Percentiles rank a stretch among this genome's conserved stretches.
Evolutionary conservation across 2,888 invertebrate species (phyloP).

Genomic region (Copidosoma aretas): DNA sequence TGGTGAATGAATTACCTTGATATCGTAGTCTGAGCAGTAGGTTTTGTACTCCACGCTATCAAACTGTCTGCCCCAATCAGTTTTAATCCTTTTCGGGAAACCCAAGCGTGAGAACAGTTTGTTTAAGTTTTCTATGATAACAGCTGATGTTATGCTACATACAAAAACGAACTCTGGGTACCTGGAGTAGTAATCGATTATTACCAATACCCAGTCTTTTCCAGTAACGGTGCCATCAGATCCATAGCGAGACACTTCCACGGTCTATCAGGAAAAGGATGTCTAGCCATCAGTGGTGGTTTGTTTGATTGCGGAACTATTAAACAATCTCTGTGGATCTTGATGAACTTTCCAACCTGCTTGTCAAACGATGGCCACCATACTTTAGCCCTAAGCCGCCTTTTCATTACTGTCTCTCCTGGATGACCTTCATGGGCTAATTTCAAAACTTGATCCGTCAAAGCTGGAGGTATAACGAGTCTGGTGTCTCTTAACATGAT

Average conservation of each 20-base stretch:
- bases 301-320: not conserved
- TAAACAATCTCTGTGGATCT: conserved; percentile 3
- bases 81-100: not conserved
- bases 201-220: conserved; percentile 32
- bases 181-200: conserved; percentile 45
- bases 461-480: conserved; percentile 3
- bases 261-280: conserved; percentile 8
- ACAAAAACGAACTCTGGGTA: conserved; percentile 35
- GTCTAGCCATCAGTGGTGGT: conserved; percentile 17
- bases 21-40: not conserved
- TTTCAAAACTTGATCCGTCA: conserved; percentile 34
- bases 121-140: conserved; percentile 39
- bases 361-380: conserved; percentile 39
- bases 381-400: conserved; percentile 34
- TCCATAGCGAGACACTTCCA: conserved; percentile 40
- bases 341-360: conserved; percentile 31
- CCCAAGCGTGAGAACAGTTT: conserved; percentile 32
- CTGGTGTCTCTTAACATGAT: conserved; percentile 12
- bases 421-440: conserved; percentile 51
- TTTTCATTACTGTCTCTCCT: conserved; percentile 41
- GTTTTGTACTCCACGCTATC: not conserved
- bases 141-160: conserved; percentile 27
- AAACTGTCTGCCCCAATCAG: not conserved
- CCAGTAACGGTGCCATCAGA: conserved; percentile 39
- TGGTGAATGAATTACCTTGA: not conserved